Conservation (phyloP, 2,113 vertebrate species). For the Perca flavescens region DNA sequence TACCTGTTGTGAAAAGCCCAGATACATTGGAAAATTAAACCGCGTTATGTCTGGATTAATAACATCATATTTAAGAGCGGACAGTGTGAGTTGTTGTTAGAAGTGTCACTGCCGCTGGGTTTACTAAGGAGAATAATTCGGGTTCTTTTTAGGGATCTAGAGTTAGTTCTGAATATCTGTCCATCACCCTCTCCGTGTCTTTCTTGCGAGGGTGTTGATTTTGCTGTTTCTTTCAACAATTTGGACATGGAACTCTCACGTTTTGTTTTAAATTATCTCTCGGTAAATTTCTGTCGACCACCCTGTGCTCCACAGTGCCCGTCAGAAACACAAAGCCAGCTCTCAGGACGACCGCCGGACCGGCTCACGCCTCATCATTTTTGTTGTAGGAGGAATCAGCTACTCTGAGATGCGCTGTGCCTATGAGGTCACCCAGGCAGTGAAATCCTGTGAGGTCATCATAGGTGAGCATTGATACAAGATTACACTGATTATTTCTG, state of each 20-base stretch:
- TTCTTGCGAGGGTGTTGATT: neutral
- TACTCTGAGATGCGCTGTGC: slow-evolving; percentile 95
- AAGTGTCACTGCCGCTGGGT: neutral
- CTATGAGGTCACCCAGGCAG: slow-evolving; percentile 91
- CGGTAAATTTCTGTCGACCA: neutral
- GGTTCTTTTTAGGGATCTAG: neutral
- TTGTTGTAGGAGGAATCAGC: slow-evolving; percentile 93
- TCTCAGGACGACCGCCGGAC: slow-evolving; percentile 86
- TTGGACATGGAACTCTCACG: too few species aligned
- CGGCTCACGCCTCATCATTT: slow-evolving; percentile 92
- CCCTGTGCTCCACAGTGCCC: slow-evolving; percentile 67
- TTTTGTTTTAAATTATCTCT: neutral
- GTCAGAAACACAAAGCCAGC: slow-evolving; percentile 83
- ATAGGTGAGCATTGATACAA: slow-evolving; percentile 86
- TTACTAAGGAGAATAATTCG: neutral
- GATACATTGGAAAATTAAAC: too few species aligned
- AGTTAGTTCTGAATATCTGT: neutral
- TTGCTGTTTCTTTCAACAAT: neutral
- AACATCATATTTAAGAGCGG: too few species aligned
- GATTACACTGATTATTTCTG: neutral
- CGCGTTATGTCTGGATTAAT: too few species aligned
- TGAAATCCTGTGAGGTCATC: slow-evolving; percentile 93
- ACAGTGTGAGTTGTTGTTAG: too few species aligned
- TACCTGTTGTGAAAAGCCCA: too few species aligned
- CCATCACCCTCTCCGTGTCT: neutral